Evolutionary conservation across 2,797 vertebrate species (phyloP).

Genomic region (Muscicapa comitata): DNA sequence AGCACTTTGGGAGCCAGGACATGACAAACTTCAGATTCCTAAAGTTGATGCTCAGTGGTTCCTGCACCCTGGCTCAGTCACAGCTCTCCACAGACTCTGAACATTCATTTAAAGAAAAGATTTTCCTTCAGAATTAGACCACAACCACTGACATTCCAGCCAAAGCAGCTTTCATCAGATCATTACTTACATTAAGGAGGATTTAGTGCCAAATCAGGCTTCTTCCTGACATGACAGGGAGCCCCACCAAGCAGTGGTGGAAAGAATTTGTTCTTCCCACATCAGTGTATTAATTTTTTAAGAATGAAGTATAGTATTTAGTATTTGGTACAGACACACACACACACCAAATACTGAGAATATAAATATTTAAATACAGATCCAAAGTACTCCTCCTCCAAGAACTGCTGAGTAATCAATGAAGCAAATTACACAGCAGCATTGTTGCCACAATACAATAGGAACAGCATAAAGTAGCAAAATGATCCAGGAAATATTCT

Average conservation of each 20-base stretch:
- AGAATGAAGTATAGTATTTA: not conserved
- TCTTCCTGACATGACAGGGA: constrained; percentile 28
- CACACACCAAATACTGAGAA: not conserved
- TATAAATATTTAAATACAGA: not conserved
- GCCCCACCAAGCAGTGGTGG: not conserved
- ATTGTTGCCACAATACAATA: not conserved
- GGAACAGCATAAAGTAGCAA: not conserved
- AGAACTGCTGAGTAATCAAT: not conserved
- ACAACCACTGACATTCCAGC: constrained; percentile 30
- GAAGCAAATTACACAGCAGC: not conserved
- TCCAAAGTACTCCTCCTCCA: not conserved
- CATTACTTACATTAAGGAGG: constrained; percentile 51
- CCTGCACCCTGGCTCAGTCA: not conserved
- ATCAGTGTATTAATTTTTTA: not conserved
- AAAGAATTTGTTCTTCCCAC: constrained; percentile 36
- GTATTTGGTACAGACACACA: not conserved
- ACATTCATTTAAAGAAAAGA: constrained; percentile 17
- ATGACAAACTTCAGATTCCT: not conserved
- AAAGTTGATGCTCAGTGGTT: not conserved
- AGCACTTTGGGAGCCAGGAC: not conserved
- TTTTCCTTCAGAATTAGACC: constrained; percentile 51
- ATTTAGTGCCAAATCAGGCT: constrained; percentile 38
- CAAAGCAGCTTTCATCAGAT: constrained; percentile 63
- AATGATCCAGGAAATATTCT: not conserved
- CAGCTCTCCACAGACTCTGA: not conserved